Evolutionary conservation across 2,113 vertebrate genomes (phyloP), one percentile per base, ranked within the genome.

Genomic region (Ia io): DNA sequence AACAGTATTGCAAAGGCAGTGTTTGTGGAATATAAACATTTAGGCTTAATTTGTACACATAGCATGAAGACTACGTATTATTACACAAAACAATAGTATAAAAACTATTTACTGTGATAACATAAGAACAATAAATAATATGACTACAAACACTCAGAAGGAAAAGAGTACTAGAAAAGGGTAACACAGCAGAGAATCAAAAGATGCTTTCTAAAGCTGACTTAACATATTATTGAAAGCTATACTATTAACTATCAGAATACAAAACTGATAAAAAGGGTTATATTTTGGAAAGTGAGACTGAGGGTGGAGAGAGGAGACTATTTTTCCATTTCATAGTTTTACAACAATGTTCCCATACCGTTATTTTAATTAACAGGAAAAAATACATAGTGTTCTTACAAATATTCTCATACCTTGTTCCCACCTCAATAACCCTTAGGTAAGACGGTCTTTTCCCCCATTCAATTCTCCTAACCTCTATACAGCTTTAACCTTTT

Each of bases 211-310:
- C 82, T 82, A 18, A 82, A 88, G 42, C 17, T 78, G 49, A 59
- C 42, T 44, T 74, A 74, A 37, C 8, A 8, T 59, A 67, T 56
- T 49, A 84, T 1, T 82, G 22, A 61, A 73, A 94, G n/a, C 42
- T 95, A 76, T 7, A 74, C 79, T 88, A n/a, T 59, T 59, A 83
- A 84, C 28, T 90, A 87, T 37, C 69, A 90, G 30, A 93, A 84
- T 69, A 77, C 6, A 69, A 93, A 77, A 59, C 16, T 25, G 14
- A 84, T 78, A 67, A 35, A 80, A 94, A 93, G 65, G 35, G 30
- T 69, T 53, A 61, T 30, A 88, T 47, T 78, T 80, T 88, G 22
- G 53, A 47, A 35, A 91, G 37, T 49, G 30, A 71, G 53, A 53
- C 47, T 86, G 18, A 30, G 23, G 3, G 2, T 28, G 18, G 4